Evolutionary conservation across 2,888 invertebrate genomes (phyloP).

Genomic region (Tryphoninae sp.): DNA sequence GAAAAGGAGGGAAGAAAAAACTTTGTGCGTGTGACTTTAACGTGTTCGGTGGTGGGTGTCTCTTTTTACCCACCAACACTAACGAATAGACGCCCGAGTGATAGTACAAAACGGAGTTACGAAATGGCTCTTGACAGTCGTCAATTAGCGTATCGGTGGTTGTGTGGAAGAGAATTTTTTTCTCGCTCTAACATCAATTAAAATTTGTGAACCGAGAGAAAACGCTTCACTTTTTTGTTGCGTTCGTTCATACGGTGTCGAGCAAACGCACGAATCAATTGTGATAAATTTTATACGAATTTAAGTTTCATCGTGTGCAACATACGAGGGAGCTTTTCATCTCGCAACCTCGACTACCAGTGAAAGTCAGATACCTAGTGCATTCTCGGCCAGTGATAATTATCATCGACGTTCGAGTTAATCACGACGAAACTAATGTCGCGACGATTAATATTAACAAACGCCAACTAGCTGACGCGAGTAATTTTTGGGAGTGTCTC

Average conservation of each 20-base stretch:
- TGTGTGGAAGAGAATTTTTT: slow-evolving; percentile 36
- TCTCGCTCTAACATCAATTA: slow-evolving; percentile 3
- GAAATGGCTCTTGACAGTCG: slow-evolving; percentile 63
- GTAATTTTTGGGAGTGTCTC: slow-evolving; percentile 25
- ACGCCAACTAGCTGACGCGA: not conserved
- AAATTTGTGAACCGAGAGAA: not conserved
- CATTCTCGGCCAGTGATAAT: not conserved
- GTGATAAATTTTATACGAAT: not conserved
- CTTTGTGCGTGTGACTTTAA: slow-evolving; percentile 23
- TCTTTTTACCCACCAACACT: slow-evolving; percentile 40
- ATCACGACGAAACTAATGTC: not conserved
- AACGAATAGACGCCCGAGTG: slow-evolving; percentile 36
- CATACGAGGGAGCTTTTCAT: not conserved
- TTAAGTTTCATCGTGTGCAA: not conserved
- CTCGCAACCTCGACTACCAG: slow-evolving; percentile 6
- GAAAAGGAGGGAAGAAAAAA: slow-evolving; percentile 36
- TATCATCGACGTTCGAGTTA: not conserved
- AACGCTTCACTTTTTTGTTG: not conserved
- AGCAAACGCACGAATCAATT: not conserved
- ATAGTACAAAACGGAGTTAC: slow-evolving; percentile 55
- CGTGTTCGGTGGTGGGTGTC: slow-evolving; percentile 39
- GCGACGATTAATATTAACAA: not conserved
- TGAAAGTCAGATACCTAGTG: slow-evolving; percentile 26
- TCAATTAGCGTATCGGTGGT: slow-evolving; percentile 58
- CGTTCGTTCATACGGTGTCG: not conserved